phyloP scores from a whole-genome alignment of 2,888 invertebrate genomes.

The Dryobotodes eremita region DNA sequence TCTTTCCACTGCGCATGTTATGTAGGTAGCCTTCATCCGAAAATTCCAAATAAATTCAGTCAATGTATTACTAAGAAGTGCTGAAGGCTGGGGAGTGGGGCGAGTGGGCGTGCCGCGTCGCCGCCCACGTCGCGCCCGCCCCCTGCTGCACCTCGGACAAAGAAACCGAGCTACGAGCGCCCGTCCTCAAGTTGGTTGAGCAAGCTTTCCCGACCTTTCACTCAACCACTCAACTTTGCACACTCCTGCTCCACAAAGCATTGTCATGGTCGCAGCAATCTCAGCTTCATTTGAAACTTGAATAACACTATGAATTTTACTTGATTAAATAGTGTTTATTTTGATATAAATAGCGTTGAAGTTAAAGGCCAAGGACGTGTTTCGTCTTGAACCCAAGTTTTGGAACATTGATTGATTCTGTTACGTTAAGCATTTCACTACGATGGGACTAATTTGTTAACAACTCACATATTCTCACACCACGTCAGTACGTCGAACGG shows the following conservation, averaged over 20 bases:
- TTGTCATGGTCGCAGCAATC: neutral
- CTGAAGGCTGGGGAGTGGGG: conserved; percentile 6
- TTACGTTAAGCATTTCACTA: neutral
- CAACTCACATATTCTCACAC: no score
- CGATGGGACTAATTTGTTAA: neutral
- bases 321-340: neutral
- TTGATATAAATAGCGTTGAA: neutral
- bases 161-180: conserved; percentile 10
- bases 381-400: neutral
- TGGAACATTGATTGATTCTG: neutral
- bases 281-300: conserved; percentile 9
- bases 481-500: no score
- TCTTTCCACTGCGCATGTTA: neutral
- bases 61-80: neutral
- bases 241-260: neutral
- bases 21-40: neutral
- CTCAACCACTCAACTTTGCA: neutral
- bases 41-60: neutral
- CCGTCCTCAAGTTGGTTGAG: neutral
- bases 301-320: no score
- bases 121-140: conserved; percentile 60
- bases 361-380: neutral
- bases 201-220: neutral
- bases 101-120: conserved; percentile 49
- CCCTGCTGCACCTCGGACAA: conserved; percentile 15